A percentile compares a stretch with the other conserved stretches of the same genome.
phyloP scores from a whole-genome alignment of 2,113 vertebrate genomes.

The Sinocyclocheilus rhinocerous region DNA sequence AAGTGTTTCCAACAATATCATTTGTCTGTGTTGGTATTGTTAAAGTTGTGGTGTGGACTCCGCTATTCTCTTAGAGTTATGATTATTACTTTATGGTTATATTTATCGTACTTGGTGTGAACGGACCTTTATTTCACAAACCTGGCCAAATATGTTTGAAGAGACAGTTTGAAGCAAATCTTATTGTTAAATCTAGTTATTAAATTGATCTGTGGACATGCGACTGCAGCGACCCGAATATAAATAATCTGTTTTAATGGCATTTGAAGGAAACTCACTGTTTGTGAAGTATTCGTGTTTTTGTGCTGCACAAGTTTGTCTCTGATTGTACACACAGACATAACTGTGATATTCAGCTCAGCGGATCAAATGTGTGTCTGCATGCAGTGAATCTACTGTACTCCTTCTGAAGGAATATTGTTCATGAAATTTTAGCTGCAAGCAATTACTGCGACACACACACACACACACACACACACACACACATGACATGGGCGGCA shows the following conservation, averaged over 20 bases:
- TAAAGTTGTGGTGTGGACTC: no score
- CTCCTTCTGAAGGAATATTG: constrained; percentile 64
- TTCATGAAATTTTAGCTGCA: constrained; percentile 58
- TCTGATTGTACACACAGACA: constrained; percentile 33
- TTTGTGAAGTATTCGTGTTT: background rate
- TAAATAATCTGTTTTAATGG: background rate
- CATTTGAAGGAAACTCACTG: background rate
- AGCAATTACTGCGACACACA: constrained; percentile 41
- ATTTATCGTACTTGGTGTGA: no score
- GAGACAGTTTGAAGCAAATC: no score
- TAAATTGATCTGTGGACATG: background rate
- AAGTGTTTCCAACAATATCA: no score
- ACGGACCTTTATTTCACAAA: no score
- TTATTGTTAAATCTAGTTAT: no score
- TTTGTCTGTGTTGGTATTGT: no score
- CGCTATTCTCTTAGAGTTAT: no score
- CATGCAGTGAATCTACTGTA: constrained; percentile 27
- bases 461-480: constrained; percentile 32
- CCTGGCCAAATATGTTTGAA: no score
- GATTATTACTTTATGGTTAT: no score
- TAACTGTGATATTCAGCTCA: constrained; percentile 1
- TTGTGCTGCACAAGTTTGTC: constrained; percentile 19
- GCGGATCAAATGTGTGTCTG: background rate
- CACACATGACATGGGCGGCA: constrained; percentile 31
- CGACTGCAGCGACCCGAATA: background rate